Evolutionary conservation across 2,797 vertebrate species (phyloP), one percentile per base, ranked within the genome.

Genomic region (Erethizon dorsatum): DNA sequence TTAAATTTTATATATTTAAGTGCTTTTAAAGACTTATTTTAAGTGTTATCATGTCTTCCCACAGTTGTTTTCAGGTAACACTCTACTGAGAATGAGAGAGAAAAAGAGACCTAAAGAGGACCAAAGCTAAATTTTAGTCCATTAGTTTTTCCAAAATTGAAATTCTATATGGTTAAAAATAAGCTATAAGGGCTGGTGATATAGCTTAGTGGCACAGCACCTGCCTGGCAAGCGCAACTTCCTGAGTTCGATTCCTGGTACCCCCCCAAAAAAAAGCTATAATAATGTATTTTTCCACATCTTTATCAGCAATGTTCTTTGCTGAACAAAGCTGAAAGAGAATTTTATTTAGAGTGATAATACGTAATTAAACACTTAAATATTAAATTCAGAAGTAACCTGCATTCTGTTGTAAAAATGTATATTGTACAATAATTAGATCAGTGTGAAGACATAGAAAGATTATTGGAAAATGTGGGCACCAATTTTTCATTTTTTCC

Each of bases 321-420:
- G 61, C n/a, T 91, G 37, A 95, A 90, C 11, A 89, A 95, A 97
- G 22, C 59, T 65, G 56, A 96, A 97, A 96, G 24, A 93, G 20
- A 97, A 94, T 86, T 94, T 96, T 95, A 91, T 90, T 95, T 41
- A 96, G 78, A 26, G 28, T 80, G 41, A 80, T 92, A 88, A 75
- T 78, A 37, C 41, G 77, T 95, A 95, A 85, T 88, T 94, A 96
- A 89, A 91, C n/a, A 96, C 18, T 91, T 80, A 89, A 95, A 97
- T 96, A 54, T 93, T 69, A 95, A 92, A 93, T 95, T 95, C 86
- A 94, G 78, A 96, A 93, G 94, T 94, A 95, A 91, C 3, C 18
- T 89, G 5, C 41, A 96, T 87, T 96, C 59, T 92, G 94, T 41
- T n/a, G 90, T 47, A 71, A 94, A 94, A 96, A 89, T 90, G 26